Conservation (phyloP, 2,888 invertebrate genomes). For the Poecilus cupreus region DNA sequence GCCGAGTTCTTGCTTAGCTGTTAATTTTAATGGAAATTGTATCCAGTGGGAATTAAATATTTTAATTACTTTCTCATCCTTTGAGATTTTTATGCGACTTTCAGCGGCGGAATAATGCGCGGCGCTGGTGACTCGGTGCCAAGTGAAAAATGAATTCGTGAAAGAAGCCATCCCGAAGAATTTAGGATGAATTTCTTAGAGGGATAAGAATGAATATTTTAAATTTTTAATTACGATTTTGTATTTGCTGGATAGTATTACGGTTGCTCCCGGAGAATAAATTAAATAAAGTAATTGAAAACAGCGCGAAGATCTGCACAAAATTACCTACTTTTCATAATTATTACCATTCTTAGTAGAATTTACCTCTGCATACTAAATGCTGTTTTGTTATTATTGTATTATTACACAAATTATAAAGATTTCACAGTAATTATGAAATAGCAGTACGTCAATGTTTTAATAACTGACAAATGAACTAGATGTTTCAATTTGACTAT, state of each 20-base stretch:
- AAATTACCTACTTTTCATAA: too few species aligned
- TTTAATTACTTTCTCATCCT: constrained; percentile 52
- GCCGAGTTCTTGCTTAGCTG: constrained; percentile 34
- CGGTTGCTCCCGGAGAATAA: neutral
- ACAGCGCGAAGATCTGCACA: too few species aligned
- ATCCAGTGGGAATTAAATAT: constrained; percentile 52
- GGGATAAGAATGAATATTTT: constrained; percentile 34
- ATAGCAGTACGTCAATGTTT: too few species aligned
- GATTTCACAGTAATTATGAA: too few species aligned
- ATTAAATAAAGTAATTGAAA: constrained; percentile 3
- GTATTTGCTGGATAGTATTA: neutral
- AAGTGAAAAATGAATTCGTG: constrained; percentile 26
- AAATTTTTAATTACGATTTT: constrained; percentile 41
- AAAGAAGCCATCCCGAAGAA: neutral
- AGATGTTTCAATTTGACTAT: too few species aligned
- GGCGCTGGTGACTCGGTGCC: neutral
- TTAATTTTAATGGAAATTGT: constrained; percentile 52
- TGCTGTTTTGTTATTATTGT: too few species aligned
- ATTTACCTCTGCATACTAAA: too few species aligned
- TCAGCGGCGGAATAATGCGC: neutral
- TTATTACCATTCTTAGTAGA: too few species aligned
- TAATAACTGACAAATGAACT: too few species aligned
- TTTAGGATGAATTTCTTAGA: constrained; percentile 33
- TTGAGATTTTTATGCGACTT: constrained; percentile 43
- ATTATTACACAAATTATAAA: too few species aligned